Conservation (phyloP, 2,113 vertebrate species). For the Climacteris rufus region DNA sequence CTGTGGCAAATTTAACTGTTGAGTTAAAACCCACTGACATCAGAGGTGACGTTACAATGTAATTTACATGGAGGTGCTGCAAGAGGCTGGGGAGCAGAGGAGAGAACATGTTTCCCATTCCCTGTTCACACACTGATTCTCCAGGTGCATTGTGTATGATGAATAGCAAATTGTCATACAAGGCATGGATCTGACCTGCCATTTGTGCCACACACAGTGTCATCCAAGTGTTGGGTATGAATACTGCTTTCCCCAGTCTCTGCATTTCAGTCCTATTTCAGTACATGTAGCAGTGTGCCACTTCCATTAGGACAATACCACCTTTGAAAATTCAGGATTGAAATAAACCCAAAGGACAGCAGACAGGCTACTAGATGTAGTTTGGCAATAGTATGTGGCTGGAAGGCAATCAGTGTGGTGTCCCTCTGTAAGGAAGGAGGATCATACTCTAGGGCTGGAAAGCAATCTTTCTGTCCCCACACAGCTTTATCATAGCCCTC, state of each 20-base stretch:
- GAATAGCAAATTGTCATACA: background rate
- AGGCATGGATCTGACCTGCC: background rate
- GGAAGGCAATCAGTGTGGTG: background rate
- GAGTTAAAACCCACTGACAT: background rate
- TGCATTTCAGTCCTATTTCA: background rate
- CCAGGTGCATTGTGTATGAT: rapidly evolving
- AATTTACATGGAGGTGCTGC: background rate
- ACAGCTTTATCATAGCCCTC: background rate
- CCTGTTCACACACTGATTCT: background rate
- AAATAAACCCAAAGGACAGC: background rate
- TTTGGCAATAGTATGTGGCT: background rate
- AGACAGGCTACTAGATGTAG: background rate
- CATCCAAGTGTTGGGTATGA: background rate
- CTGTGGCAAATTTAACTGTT: background rate
- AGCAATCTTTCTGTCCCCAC: background rate
- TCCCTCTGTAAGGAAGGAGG: background rate
- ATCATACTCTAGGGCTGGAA: background rate
- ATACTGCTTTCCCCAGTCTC: background rate
- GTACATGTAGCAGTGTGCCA: background rate
- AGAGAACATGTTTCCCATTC: background rate
- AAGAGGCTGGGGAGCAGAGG: background rate
- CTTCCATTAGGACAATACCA: background rate
- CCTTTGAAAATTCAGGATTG: background rate
- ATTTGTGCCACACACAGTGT: background rate
- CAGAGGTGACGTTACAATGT: background rate